Conservation (phyloP, 2,797 vertebrate genomes). For the Paratrypauchen microcephalus region DNA sequence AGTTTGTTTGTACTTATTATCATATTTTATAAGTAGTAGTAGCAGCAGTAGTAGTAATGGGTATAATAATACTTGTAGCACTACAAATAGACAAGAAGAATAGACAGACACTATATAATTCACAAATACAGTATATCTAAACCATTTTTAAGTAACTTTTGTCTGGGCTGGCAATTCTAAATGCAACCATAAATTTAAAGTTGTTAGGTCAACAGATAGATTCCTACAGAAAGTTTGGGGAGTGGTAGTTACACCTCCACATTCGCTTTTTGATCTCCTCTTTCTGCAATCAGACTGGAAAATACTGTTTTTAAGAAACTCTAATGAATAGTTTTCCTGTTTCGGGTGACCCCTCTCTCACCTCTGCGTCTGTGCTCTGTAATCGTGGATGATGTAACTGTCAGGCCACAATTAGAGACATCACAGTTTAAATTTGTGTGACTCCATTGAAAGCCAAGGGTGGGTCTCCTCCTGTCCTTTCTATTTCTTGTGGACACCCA, state of each 20-base stretch:
- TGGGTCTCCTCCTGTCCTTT: background rate
- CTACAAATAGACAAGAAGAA: no score
- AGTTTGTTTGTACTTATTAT: no score
- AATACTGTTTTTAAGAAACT: slow-evolving; percentile 5
- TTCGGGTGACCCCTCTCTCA: background rate
- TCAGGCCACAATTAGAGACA: slow-evolving; percentile 9
- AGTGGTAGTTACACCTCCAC: background rate
- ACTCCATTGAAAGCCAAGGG: slow-evolving; percentile 5
- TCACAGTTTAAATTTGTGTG: slow-evolving; percentile 6
- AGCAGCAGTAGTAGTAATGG: no score
- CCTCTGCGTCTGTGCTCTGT: slow-evolving; percentile 6
- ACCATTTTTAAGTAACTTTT: no score
- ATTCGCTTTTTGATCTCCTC: background rate
- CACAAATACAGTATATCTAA: no score
- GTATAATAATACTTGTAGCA: no score
- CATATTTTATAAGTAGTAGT: no score
- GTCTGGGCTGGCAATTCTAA: background rate
- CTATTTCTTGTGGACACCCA: background rate
- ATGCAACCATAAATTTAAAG: background rate
- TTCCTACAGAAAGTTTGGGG: background rate
- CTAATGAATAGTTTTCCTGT: slow-evolving; percentile 7
- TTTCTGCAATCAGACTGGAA: background rate
- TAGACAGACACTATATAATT: no score
- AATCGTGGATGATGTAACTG: slow-evolving; percentile 9
- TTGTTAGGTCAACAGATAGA: slow-evolving; percentile 2